These are phyloP conservation scores for Ectobius pallidus DNA, from an alignment of 2,888 invertebrate species.

Conservation along the genomic window DNA sequence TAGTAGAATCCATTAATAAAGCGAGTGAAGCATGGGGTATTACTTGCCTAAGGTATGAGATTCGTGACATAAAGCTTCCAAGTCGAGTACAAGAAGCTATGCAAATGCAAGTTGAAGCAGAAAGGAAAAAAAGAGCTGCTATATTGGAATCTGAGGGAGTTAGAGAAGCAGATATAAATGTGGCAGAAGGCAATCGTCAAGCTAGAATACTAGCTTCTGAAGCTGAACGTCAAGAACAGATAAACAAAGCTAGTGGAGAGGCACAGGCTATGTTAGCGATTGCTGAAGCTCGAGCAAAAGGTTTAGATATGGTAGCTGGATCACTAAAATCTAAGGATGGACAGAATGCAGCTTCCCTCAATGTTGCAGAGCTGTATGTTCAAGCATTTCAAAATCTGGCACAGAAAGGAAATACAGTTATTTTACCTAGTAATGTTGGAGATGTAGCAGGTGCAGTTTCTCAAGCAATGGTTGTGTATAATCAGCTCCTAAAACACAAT, in stretches of 20 bases:
- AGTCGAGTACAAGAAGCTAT: slow-evolving; percentile 95
- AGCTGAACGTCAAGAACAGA: slow-evolving; percentile 92
- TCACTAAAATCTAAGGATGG: slow-evolving; percentile 72
- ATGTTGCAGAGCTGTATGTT: slow-evolving; percentile 96
- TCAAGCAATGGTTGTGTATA: slow-evolving; percentile 57
- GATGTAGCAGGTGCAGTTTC: slow-evolving; percentile 80
- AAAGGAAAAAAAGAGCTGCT: slow-evolving; percentile 93
- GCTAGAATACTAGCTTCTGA: slow-evolving; percentile 89
- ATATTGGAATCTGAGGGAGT: slow-evolving; percentile 97
- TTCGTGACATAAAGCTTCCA: slow-evolving; percentile 90
- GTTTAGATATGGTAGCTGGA: slow-evolving; percentile 77
- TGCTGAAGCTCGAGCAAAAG: slow-evolving; percentile 89
- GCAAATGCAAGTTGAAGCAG: slow-evolving; percentile 99
- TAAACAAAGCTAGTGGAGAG: slow-evolving; percentile 92
- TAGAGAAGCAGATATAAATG: slow-evolving; percentile 91
- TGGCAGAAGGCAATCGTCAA: slow-evolving; percentile 94
- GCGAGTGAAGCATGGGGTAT: slow-evolving; percentile 99
- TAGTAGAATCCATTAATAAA: slow-evolving; percentile 96
- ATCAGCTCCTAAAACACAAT: neutral
- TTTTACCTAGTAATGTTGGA: slow-evolving; percentile 89
- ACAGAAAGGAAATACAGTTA: slow-evolving; percentile 90
- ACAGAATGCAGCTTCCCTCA: slow-evolving; percentile 87
- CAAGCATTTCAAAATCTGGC: slow-evolving; percentile 92
- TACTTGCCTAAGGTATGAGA: slow-evolving; percentile 93
- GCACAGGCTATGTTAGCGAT: slow-evolving; percentile 89